Percentiles rank a stretch among this genome's conserved stretches.
Evolutionary conservation across 35 echinoderm and acorn worm genomes (phyloP).

Genomic region (Acanthaster planci): DNA sequence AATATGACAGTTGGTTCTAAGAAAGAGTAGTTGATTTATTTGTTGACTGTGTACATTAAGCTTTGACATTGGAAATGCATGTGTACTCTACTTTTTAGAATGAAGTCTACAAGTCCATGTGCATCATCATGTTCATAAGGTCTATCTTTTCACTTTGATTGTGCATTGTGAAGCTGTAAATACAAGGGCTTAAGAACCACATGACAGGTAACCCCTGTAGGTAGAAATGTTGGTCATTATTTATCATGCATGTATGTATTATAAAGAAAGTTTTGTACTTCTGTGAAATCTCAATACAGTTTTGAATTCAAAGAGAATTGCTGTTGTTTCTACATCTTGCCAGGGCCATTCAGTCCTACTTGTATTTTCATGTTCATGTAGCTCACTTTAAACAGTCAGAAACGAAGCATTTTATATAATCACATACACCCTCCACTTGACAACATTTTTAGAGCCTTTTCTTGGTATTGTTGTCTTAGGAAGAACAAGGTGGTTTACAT

Average conservation of each 20-base stretch:
- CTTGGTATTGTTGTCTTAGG: too few species aligned
- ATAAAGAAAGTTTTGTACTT: constrained; percentile 8
- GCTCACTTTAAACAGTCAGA: not conserved
- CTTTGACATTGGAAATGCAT: too few species aligned
- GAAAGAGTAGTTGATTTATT: too few species aligned
- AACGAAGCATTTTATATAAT: not conserved
- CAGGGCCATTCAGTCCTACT: not conserved
- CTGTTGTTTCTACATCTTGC: constrained; percentile 12
- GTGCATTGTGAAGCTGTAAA: not conserved
- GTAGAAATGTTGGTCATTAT: not conserved
- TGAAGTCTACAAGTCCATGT: too few species aligned
- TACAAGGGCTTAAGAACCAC: not conserved
- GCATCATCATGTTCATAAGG: too few species aligned
- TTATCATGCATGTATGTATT: constrained; percentile 29
- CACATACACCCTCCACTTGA: not conserved
- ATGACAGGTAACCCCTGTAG: not conserved
- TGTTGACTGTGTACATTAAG: too few species aligned
- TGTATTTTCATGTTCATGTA: not conserved
- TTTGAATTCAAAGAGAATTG: not conserved
- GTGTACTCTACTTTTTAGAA: too few species aligned
- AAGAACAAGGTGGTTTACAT: too few species aligned
- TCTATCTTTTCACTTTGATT: too few species aligned
- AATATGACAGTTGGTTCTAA: too few species aligned
- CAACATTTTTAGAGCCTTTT: too few species aligned
- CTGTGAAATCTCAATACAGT: not conserved